phyloP scores from a whole-genome alignment of 2,888 invertebrate species.

The Lymantria dispar region DNA sequence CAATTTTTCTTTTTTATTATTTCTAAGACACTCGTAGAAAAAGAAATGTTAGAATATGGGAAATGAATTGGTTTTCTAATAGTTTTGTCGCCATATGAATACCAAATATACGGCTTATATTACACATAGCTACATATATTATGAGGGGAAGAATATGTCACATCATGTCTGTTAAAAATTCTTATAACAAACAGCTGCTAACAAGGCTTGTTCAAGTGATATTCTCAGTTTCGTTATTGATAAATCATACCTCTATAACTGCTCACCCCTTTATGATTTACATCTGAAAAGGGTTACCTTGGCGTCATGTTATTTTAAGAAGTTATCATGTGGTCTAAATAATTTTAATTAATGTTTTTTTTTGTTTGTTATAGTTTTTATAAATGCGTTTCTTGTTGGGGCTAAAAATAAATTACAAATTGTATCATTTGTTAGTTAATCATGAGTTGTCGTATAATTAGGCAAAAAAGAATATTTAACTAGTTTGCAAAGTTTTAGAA shows the following conservation, averaged over 20 bases:
- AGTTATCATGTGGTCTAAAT: slow-evolving; percentile 37
- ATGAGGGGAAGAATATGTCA: neutral
- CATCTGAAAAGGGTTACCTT: slow-evolving; percentile 38
- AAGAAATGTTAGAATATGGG: too few relatives aligned
- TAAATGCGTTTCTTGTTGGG: neutral
- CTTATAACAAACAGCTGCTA: slow-evolving; percentile 23
- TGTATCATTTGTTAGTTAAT: neutral
- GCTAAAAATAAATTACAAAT: neutral
- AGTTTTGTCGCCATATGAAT: neutral
- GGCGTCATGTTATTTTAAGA: slow-evolving; percentile 23
- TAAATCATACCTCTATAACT: slow-evolving; percentile 50
- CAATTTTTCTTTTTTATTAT: too few relatives aligned
- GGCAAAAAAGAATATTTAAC: too few relatives aligned
- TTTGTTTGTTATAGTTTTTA: slow-evolving; percentile 12
- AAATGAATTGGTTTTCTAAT: neutral
- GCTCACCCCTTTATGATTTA: slow-evolving; percentile 50
- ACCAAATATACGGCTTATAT: neutral
- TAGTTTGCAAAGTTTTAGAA: too few relatives aligned
- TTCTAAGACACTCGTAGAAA: too few relatives aligned
- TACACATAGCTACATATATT: neutral
- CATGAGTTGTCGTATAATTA: neutral
- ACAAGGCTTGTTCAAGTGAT: slow-evolving; percentile 14
- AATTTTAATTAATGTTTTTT: slow-evolving; percentile 26
- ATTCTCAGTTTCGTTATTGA: slow-evolving; percentile 21
- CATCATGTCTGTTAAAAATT: neutral